Evolutionary conservation across 2,113 vertebrate species (phyloP), one percentile per base, ranked within the genome.

Genomic region (Proterorhinus semilunaris): DNA sequence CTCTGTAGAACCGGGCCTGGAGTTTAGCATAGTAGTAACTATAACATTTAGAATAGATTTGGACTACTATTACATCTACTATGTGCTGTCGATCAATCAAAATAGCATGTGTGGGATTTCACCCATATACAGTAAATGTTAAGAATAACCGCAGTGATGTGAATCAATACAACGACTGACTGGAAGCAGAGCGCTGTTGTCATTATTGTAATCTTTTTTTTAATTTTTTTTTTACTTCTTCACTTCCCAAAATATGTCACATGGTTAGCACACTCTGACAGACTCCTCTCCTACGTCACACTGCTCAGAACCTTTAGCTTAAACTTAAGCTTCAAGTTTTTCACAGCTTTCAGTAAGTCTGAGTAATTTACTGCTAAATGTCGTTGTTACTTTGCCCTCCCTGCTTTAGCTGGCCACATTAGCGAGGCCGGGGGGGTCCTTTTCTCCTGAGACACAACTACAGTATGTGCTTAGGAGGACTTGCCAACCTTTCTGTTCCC

Each of bases 191-290:
- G n/a, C 58, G 27, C 48, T 73, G 36, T 59, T 54, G 48, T 43
- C 49, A 15, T 13, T 51, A 36, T 6, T 27, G 51, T n/a, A n/a
- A n/a, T n/a, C n/a, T n/a, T n/a, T n/a, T 21, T 21, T 21, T 21
- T 0, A 9, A 44, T 62, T 45, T 69, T 8, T 12, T 1, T 48
- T 72, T 67, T 74, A 54, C 65, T 8, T 82, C 27, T 83, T 21
- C 75, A 85, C 79, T 87, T 86, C 87, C 83, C 62, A 65, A 66
- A 75, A 86, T 15, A 8, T 5, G 43, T 50, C 62, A 67, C 44
- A 44, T 46, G 69, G 11, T 11, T 42, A 10, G 8, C n/a, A 63
- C 59, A 54, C 46, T 54, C 17, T 16, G 13, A 70, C 43, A 67
- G 15, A 58, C 3, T 45, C 49, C 48, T 68, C 76, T 78, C 75